Evolutionary conservation across 2,113 vertebrate species (phyloP).

Genomic region (Chlamydotis undulata): DNA sequence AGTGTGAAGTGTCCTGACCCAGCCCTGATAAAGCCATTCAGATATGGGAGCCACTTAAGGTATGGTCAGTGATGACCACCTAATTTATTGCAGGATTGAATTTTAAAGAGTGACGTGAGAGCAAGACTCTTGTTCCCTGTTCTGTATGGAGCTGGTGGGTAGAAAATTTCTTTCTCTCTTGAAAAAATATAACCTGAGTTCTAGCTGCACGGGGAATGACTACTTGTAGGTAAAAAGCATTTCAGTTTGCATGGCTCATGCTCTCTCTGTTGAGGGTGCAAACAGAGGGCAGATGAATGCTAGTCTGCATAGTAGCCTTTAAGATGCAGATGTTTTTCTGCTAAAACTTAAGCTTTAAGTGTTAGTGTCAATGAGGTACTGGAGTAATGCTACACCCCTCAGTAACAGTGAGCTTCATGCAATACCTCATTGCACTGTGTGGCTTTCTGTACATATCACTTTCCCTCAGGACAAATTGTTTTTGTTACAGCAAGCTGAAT

Average conservation of each 20-base stretch:
- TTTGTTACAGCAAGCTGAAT: neutral
- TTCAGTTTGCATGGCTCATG: neutral
- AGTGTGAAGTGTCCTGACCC: neutral
- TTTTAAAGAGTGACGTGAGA: neutral
- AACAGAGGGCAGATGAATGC: neutral
- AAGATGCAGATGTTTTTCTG: neutral
- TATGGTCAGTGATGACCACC: neutral
- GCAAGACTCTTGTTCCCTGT: neutral
- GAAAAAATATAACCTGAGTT: neutral
- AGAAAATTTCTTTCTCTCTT: neutral
- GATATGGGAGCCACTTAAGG: neutral
- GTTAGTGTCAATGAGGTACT: neutral
- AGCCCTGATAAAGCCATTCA: neutral
- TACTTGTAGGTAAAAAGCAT: neutral
- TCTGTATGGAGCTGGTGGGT: neutral
- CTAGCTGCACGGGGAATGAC: neutral
- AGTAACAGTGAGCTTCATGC: neutral
- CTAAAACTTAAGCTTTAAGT: neutral
- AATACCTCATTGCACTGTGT: neutral
- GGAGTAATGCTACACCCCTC: neutral
- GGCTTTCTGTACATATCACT: neutral
- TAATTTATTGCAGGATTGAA: neutral
- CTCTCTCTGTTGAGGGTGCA: neutral
- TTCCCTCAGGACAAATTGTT: neutral
- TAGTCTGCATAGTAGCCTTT: neutral